Evolutionary conservation across 2,888 invertebrate species (phyloP), one percentile per base, ranked within the genome.

Genomic region (Plagodis dolabraria): DNA sequence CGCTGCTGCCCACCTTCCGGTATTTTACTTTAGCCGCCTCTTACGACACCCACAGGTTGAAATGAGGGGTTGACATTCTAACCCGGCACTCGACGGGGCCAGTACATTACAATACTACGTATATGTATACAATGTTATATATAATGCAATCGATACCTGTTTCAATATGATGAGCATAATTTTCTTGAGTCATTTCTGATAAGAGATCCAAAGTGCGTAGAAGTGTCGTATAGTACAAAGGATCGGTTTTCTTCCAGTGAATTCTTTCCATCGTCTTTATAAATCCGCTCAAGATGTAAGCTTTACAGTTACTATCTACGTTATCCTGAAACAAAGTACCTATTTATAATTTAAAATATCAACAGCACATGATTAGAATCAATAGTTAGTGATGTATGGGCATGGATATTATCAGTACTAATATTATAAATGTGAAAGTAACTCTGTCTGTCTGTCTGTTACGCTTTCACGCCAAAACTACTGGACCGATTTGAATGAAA

Each of bases 131-230:
- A 22, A 22, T 22, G 38, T 7, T 1, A 38, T 4, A 38, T 38
- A 42, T 46, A 54, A 34, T 48, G 8, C 8, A 10, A 50, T n/a
- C n/a, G n/a, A 44, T 63, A 96, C 96, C 97, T 92, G 95, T 96
- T 67, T 96, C 96, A 57, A 98, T 94, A 76, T 97, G 97, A 85
- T 99, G 98, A 0, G 96, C 95, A 85, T 97, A 98, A 53, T 88
- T 94, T 67, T 98, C 97, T 81, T 98, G 96, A 10, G 95, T 95
- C 85, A 96, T 95, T 43, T 96, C 95, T 53, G 96, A 95, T 7
- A 98, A 89, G 80, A 98, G 92, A 79, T 97, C 96, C 33, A 99
- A 85, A 5, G 96, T 96, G 71, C 95, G 94, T 10, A 98, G 88
- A 74, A 97, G 96, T 11, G 97, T 93, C 38, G 92, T 90, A 45